Evolutionary conservation across 2,113 vertebrate genomes (phyloP), one percentile per base, ranked within the genome.

Genomic region (Aix galericulata): DNA sequence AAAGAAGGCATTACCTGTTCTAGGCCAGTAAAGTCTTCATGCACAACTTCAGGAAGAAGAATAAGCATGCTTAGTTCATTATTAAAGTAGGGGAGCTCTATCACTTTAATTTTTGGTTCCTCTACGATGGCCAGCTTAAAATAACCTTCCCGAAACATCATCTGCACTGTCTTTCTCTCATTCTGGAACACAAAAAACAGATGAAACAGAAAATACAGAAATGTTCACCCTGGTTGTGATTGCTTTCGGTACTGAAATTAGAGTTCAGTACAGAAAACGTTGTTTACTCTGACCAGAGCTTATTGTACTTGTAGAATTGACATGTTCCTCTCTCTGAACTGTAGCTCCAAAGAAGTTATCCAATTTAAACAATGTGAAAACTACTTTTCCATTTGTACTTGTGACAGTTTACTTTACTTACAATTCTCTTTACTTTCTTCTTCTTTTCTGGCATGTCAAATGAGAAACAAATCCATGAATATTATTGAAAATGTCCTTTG

Each of bases 31-130:
- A 62, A 77, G 22, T 69, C 76, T 67, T 86, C 81, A 58, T 68
- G 74, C 40, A 66, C 73, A 62, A 22, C 71, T 29, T 25, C 94
- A 40, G 99, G 99, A 17, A 99, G 98, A 86, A 99, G 96, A 91
- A 99, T 97, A 59, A 98, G 86, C 98, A 99, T 98, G 93, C 98
- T 99, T 8, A 99, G 96, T 23, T 98, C 98, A 27, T 96, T 97
- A 59, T 95, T 63, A 18, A 85, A 92, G 62, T 99, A 99, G 1
- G 98, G 98, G 53, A 99, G 94, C 95, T 99, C 98, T 34, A 99
- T 89, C 50, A 99, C 84, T 96, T 98, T 97, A 58, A 97, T 97
- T 88, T 89, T 91, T 2, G 67, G 17, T 8, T 98, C 97, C n/a
- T 95, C n/a, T 64, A 98, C 85, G 58, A 71, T 50, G 27, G 91